Evolutionary conservation across 2,888 invertebrate genomes (phyloP).

Genomic region (Elysia crispata): DNA sequence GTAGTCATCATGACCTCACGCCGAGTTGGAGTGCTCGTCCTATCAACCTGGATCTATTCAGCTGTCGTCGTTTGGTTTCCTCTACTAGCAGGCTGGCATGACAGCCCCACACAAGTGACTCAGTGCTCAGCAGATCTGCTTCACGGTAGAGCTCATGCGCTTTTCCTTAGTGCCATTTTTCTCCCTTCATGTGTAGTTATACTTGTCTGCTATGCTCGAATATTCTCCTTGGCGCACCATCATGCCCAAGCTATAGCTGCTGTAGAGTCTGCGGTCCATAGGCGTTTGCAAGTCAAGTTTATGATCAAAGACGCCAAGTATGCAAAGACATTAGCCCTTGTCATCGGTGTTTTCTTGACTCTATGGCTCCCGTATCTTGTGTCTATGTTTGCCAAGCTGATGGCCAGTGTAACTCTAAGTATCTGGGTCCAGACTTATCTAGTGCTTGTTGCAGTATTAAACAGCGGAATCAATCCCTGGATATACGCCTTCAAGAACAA

Average conservation of each 20-base stretch:
- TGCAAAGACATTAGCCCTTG: conserved; percentile 82
- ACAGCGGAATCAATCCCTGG: conserved; percentile 83
- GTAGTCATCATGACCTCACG: conserved; percentile 82
- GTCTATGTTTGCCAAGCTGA: conserved; percentile 65
- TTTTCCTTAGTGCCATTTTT: conserved; percentile 82
- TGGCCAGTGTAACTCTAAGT: conserved; percentile 77
- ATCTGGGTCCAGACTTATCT: conserved; percentile 81
- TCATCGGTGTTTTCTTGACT: conserved; percentile 82
- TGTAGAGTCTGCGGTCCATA: conserved; percentile 81
- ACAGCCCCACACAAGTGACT: conserved; percentile 27
- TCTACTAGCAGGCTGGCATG: conserved; percentile 77
- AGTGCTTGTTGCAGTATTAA: conserved; percentile 81
- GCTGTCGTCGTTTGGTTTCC: conserved; percentile 81
- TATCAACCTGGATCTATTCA: conserved; percentile 82
- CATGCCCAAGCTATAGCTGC: conserved; percentile 83
- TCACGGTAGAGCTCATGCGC: conserved; percentile 78
- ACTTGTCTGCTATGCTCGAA: conserved; percentile 82
- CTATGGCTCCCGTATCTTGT: conserved; percentile 84
- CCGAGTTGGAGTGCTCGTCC: conserved; percentile 81
- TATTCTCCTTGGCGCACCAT: conserved; percentile 82
- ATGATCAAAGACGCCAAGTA: conserved; percentile 79
- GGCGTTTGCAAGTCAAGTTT: conserved; percentile 61
- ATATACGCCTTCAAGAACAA: conserved; percentile 83
- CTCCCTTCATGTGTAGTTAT: conserved; percentile 82
- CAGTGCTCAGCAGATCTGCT: conserved; percentile 75